Percentiles rank a stretch among this genome's conserved stretches.
Conservation (phyloP, 2,888 invertebrate species). For the Psococerastis gibbosa region DNA sequence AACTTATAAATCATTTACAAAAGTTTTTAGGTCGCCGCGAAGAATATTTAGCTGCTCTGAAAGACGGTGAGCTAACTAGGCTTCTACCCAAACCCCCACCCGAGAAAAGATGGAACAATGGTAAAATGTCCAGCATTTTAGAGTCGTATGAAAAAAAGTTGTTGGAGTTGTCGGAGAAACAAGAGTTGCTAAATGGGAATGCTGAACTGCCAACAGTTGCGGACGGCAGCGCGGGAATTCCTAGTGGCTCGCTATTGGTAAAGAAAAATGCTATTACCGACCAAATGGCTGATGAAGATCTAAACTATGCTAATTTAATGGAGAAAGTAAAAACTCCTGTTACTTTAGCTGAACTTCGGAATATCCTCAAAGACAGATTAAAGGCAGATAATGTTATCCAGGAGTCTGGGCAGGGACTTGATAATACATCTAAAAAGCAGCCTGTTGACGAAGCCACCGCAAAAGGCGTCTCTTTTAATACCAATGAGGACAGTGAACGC, state of each 20-base stretch:
- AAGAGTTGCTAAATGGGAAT: neutral
- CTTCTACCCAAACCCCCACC: neutral
- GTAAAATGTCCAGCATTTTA: constrained; percentile 2
- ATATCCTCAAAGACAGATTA: no score
- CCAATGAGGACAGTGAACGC: no score
- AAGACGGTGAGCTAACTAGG: neutral
- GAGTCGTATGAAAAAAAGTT: neutral
- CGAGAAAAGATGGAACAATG: neutral
- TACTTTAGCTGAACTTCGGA: no score
- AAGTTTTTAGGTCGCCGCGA: neutral
- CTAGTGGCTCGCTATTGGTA: neutral
- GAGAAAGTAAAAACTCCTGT: no score
- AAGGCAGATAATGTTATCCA: no score
- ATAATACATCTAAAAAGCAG: no score
- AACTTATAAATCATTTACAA: neutral
- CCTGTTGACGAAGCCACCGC: no score
- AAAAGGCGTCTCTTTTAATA: no score
- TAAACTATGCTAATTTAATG: no score
- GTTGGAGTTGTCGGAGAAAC: neutral
- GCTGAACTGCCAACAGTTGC: neutral
- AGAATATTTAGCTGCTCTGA: neutral
- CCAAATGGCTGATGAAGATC: no score
- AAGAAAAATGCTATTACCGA: no score
- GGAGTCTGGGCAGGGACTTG: no score
- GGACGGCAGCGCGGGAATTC: neutral